Base-by-base conservation (phyloP, 2,113 vertebrate genomes). In the Phoenicopterus ruber region DNA sequence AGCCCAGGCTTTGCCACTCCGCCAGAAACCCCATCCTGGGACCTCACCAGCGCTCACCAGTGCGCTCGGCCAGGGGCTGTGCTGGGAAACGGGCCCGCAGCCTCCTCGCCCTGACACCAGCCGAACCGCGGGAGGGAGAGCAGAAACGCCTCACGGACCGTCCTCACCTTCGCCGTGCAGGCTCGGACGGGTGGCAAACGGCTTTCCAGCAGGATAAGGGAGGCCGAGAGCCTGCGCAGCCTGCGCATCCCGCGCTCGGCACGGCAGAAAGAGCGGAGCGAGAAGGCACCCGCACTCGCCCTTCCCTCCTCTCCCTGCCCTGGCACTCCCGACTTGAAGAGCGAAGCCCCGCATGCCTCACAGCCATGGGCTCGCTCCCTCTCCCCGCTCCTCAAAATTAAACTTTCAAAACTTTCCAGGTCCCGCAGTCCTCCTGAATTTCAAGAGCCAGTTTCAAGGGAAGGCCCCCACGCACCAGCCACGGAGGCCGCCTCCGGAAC, bases 351-450 rank as follows among this genome's bases (percentile, higher is more conserved):
- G 73, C 71, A 14, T 12, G 63, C 61, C 86, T 17, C 77, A 8
- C 58, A 47, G 74, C 86, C 86, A 46, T n/a, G 90, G 72, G 80
- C 91, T 72, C 40, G 21, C 25, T 21, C 15, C 36, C 63, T 69
- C 86, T 67, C 50, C 42, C 17, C 58, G 49, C 50, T 57, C 80
- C 50, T 86, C 82, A 29, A 38, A 89, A 87, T 13, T 69, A 90
- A 63, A 97, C 93, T 97, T 98, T 93, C 71, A 78, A 89, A 90
- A 93, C 85, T 96, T 95, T 88, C 31, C 62, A 40, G 10, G 32
- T 72, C 77, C n/a, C 6, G 10, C 85, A 84, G 82, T 82, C 34
- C 28, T 65, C 31, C 38, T 25, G 57, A 93, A 87, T 73, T 72
- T 69, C 77, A 91, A 92, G 54, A 91, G 72, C 78, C 66, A 59